Base-by-base conservation (phyloP, 1,140 invertebrate species). In the Rhizoglyphus robini region DNA sequence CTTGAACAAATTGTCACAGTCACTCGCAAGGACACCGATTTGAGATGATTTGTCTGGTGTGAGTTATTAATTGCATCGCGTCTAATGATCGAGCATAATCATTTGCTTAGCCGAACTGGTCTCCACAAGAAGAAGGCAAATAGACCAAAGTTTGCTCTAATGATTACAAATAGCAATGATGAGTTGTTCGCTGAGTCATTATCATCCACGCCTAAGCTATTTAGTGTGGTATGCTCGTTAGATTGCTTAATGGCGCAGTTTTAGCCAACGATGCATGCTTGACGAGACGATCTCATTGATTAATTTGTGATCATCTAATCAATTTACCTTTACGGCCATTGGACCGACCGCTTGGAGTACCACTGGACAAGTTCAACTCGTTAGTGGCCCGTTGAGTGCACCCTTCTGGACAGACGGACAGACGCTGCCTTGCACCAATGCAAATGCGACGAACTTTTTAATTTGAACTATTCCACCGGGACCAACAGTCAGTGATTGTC, bases 121-220 rank as follows among this genome's bases (percentile, higher is more conserved):
- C n/a, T n/a, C n/a, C n/a, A n/a, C n/a, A n/a, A n/a, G n/a, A n/a
- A n/a, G n/a, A n/a, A n/a, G n/a, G n/a, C n/a, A n/a, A n/a, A n/a
- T n/a, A n/a, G n/a, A n/a, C n/a, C n/a, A n/a, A n/a, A n/a, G n/a
- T n/a, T 54, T 54, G 8, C 5, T 32, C 51, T 54, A 54, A 54
- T 54, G 51, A 54, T 32, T 8, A 23, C 51, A 54, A 8, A 11
- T 41, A 18, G 36, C 18, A 41, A 41, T 41, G 36, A 41, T 41
- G 36, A 41, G 36, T 41, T 32, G 27, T 2, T 60, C 32, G 27
- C 13, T 23, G 15, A 15, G 58, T 60, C 58, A 59, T 59, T 59
- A 59, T 59, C 57, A 59, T 59, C 5, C 38, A 60, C 58, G 58
- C 58, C 58, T 60, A 23, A 27, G 15, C 58, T 18, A 60, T 60